These are phyloP conservation scores for Erethizon dorsatum DNA, from an alignment of 2,797 vertebrate species.

Conservation along the genomic window DNA sequence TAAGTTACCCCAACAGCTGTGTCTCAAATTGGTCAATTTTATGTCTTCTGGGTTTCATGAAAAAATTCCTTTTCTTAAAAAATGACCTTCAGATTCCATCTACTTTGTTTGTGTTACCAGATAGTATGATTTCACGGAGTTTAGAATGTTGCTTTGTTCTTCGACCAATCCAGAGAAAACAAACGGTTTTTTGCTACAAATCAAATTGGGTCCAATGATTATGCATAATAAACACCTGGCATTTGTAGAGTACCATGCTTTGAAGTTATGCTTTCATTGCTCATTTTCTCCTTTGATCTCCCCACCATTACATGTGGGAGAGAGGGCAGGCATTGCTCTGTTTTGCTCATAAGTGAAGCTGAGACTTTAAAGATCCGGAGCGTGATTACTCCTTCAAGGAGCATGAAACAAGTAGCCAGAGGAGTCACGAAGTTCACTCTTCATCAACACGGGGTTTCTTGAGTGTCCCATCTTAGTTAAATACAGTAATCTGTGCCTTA, in stretches of 20 bases:
- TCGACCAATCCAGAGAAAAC: constrained; percentile 31
- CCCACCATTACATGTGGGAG: neutral
- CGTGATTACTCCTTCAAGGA: neutral
- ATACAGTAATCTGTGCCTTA: neutral
- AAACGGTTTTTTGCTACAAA: constrained; percentile 54
- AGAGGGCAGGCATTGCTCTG: neutral
- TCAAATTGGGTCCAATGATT: constrained; percentile 1
- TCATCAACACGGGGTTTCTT: neutral
- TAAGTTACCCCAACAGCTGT: neutral
- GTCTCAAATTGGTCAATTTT: constrained; percentile 46
- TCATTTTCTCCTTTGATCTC: constrained; percentile 62
- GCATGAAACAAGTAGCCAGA: neutral
- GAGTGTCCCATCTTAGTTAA: neutral
- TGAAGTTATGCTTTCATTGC: constrained; percentile 53
- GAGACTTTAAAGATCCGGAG: constrained; percentile 44
- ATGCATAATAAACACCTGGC: neutral
- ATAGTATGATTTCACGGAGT: constrained; percentile 14
- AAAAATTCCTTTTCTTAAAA: neutral
- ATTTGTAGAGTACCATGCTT: constrained; percentile 23
- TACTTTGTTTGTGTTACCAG: constrained; percentile 20
- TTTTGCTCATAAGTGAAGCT: constrained; percentile 6
- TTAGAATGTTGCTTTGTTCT: neutral
- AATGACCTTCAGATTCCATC: neutral
- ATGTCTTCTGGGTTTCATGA: constrained; percentile 25
- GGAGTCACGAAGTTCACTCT: neutral